These are phyloP conservation scores for Aricia agestis DNA, from an alignment of 1,140 invertebrate species.

Conservation along the genomic window DNA sequence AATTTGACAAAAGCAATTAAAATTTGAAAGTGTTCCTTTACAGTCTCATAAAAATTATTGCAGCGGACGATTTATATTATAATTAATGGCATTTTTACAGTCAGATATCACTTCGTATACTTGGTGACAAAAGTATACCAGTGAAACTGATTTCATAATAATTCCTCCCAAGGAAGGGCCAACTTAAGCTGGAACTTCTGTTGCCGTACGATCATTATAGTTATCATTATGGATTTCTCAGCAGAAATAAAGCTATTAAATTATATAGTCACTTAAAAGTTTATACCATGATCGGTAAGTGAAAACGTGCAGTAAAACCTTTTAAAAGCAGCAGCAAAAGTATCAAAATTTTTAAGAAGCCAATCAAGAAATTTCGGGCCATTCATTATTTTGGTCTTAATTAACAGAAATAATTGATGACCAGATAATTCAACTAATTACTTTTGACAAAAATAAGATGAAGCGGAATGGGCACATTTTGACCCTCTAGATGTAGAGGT, in stretches of 20 bases:
- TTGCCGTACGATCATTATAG: background rate
- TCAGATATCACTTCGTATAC: background rate
- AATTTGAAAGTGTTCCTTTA: constrained; percentile 13
- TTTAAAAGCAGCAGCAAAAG: background rate
- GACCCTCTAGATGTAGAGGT: too few species aligned
- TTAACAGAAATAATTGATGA: background rate
- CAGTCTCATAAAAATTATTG: background rate
- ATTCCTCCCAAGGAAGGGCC: background rate
- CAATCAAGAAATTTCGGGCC: background rate
- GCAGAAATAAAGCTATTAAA: constrained; percentile 8
- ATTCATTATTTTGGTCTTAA: background rate
- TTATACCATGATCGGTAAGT: constrained; percentile 10
- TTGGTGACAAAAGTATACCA: background rate
- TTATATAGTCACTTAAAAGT: constrained; percentile 15
- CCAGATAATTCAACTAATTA: background rate
- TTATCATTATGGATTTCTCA: constrained; percentile 7
- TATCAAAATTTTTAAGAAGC: background rate
- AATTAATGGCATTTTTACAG: constrained; percentile 3
- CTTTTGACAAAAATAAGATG: background rate
- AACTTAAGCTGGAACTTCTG: background rate
- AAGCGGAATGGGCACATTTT: too few species aligned
- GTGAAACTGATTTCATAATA: background rate
- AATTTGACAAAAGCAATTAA: constrained; percentile 7
- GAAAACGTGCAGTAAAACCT: constrained; percentile 5
- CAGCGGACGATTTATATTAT: constrained; percentile 2